A percentile compares a stretch with the other conserved stretches of the same genome.
These are phyloP conservation scores for Varanus salvator DNA, from an alignment of 2,113 vertebrate species.

Conservation along the genomic window DNA sequence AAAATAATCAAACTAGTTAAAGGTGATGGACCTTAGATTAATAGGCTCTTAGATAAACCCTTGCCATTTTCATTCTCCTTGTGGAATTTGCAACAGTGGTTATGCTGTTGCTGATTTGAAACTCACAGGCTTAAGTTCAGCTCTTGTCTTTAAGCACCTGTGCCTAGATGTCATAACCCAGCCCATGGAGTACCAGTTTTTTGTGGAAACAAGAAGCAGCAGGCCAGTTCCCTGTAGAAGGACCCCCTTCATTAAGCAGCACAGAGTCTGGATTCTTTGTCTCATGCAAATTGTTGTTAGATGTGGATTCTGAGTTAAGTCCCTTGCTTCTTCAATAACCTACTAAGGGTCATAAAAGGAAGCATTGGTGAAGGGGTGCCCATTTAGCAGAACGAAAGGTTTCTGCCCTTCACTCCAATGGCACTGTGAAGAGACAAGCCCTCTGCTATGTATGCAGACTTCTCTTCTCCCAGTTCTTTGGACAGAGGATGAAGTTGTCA, in stretches of 20 bases:
- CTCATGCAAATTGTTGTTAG: too few species aligned
- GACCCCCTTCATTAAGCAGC: neutral
- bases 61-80: neutral
- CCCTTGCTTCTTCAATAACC: neutral
- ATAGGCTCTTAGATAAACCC: neutral
- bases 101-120: neutral
- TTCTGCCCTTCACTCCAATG: too few species aligned
- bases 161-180: neutral
- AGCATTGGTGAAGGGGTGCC: neutral
- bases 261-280: too few species aligned
- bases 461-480: neutral
- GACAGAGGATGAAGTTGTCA: neutral
- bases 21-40: neutral
- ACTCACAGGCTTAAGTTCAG: neutral
- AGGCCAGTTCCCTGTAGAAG: neutral
- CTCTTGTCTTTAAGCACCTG: neutral
- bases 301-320: neutral
- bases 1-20: neutral
- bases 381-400: neutral
- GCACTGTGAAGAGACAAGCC: too few species aligned
- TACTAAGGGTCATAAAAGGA: neutral
- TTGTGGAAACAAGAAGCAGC: neutral
- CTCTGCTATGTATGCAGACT: neutral
- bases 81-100: neutral
- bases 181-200: neutral